Percentiles rank a stretch among this genome's conserved stretches.
Conservation (phyloP, 2,113 vertebrate species). For the Furnarius figulus region DNA sequence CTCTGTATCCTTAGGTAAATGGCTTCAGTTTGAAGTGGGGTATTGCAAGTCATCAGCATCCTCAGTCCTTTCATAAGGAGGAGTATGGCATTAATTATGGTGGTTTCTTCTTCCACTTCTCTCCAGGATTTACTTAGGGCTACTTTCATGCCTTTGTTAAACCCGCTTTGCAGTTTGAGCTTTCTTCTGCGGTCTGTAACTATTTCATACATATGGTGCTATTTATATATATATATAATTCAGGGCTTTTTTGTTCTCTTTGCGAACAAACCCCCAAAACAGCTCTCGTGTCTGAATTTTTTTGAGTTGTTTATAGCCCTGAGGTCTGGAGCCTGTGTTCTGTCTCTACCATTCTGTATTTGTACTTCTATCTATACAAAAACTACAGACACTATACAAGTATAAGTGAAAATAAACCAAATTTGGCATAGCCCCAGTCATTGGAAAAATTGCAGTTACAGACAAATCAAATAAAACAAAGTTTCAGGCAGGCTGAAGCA, state of each 20-base stretch:
- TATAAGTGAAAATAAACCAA: not conserved
- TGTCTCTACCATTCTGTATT: not conserved
- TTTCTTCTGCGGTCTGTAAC: not conserved
- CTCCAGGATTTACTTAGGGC: not conserved
- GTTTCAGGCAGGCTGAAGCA: not conserved
- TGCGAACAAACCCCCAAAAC: not conserved
- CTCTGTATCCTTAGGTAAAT: not conserved
- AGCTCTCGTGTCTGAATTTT: not conserved
- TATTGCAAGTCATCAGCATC: not conserved
- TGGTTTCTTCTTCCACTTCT: not conserved
- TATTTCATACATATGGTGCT: not conserved
- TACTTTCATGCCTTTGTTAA: not conserved
- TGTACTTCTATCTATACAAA: not conserved
- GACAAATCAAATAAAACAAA: not conserved
- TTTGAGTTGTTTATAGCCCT: not conserved
- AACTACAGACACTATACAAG: not conserved
- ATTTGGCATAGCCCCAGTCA: fast-evolving
- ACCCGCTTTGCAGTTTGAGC: not conserved
- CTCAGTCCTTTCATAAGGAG: not conserved
- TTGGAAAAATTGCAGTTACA: not conserved
- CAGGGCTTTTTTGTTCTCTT: not conserved
- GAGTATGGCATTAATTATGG: not conserved
- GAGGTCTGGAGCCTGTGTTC: not conserved
- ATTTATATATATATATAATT: not conserved
- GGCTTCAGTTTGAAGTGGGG: not conserved